Evolutionary conservation across 2,797 vertebrate genomes (phyloP), one percentile per base, ranked within the genome.

Genomic region (Lycodopsis pacificus): DNA sequence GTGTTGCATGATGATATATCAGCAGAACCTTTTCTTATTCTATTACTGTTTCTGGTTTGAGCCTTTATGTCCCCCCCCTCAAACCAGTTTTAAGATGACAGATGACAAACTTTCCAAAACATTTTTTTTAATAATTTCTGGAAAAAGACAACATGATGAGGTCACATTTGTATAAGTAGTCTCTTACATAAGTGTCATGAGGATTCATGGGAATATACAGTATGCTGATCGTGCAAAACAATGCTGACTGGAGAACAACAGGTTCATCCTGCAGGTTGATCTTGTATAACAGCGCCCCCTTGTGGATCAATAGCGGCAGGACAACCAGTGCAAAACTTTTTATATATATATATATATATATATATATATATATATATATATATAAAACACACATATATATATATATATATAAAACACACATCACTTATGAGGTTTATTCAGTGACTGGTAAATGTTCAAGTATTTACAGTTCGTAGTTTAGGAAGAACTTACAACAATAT

Each of bases 221-320:
- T 4, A 12, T 36, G 17, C 10, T 40, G 34, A 62, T 68, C 42
- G 38, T 61, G 27, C 11, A 40, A 27, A 80, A 49, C 48, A 53
- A 42, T 10, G 0, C 27, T 1, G 34, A 66, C 44, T 15, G 0
- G 0, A 66, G 7, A 20, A 9, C 0, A 25, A 42, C 7, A 63
- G 65, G 61, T 49, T 70, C 51, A 65, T 5, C 7, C 19, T 6
- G 17, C 7, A 30, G 7, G 15, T 0, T 62, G 40, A 17, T 1
- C 25, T 65, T 79, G 69, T 85, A 2, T 1, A 65, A 73, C 3
- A 65, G 34, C 81, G 71, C 81, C 87, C 12, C 38, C 66, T 0
- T 48, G 81, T 88, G 92, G 81, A 27, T 6, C 0, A 48, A 20
- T 6, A 51, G 10, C 0, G 4, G 15, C 0, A 10, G 1, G 46